These are phyloP conservation scores for Propithecus coquereli DNA, from an alignment of 2,113 vertebrate genomes.

Conservation along the genomic window DNA sequence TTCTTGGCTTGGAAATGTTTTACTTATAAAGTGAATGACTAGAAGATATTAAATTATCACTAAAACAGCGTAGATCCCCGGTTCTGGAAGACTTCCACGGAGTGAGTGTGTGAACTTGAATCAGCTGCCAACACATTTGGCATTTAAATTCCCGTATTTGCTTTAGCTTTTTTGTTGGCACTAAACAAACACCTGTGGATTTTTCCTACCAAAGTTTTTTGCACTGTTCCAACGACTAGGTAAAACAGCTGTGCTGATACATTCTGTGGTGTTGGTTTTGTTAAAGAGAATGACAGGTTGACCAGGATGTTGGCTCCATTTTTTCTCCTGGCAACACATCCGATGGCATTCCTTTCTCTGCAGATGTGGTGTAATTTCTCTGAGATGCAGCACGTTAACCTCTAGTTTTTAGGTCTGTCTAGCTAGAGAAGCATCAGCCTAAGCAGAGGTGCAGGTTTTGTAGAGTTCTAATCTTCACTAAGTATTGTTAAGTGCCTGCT, in stretches of 20 bases:
- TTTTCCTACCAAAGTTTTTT: slow-evolving; percentile 10
- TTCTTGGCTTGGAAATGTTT: slow-evolving; percentile 2
- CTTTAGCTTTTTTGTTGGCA: background rate
- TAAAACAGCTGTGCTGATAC: background rate
- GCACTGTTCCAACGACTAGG: background rate
- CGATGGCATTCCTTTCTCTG: background rate
- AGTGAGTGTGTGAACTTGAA: background rate
- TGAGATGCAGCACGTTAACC: background rate
- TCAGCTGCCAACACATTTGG: background rate
- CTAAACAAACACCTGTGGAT: slow-evolving; percentile 43
- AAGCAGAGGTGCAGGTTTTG: background rate
- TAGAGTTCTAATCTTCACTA: background rate
- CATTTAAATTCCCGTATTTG: background rate
- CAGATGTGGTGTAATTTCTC: background rate
- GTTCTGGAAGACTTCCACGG: background rate
- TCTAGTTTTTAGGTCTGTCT: background rate
- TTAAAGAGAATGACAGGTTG: background rate
- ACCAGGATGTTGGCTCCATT: background rate
- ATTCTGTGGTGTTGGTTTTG: background rate
- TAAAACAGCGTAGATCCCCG: background rate
- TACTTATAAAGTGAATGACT: background rate
- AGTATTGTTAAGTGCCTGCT: background rate
- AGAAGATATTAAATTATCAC: background rate
- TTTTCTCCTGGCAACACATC: background rate
- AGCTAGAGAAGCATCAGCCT: background rate